Conservation (phyloP, 2,888 invertebrate genomes). For the Apotomis turbidana region DNA sequence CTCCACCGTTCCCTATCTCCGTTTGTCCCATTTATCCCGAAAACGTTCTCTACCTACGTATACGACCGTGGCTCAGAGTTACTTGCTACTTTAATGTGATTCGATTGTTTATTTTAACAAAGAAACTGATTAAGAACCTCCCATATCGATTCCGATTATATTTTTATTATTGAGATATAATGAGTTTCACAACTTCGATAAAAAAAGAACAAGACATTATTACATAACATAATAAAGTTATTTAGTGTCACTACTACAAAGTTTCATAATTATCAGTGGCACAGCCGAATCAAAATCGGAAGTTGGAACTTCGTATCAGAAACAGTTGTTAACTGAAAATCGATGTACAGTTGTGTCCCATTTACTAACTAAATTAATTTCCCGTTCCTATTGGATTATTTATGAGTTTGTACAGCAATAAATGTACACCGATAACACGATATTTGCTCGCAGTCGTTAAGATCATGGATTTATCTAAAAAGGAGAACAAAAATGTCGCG, state of each 20-base stretch:
- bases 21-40: constrained; percentile 64
- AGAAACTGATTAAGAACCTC: background rate
- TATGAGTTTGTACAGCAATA: constrained; percentile 81
- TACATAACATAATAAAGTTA: too few relatives aligned
- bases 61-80: constrained; percentile 3
- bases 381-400: constrained; percentile 78
- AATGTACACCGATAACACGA: constrained; percentile 79
- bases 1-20: constrained; percentile 62
- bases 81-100: constrained; percentile 25
- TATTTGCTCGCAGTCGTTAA: constrained; percentile 82
- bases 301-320: background rate
- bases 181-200: too few relatives aligned
- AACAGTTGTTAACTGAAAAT: too few relatives aligned
- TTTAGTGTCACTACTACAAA: too few relatives aligned
- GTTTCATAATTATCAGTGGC: too few relatives aligned
- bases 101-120: constrained; percentile 22
- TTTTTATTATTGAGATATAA: background rate
- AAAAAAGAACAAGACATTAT: too few relatives aligned
- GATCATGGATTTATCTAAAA: constrained; percentile 81
- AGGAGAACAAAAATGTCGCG: constrained; percentile 79
- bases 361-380: constrained; percentile 80
- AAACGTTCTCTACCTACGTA: constrained; percentile 36
- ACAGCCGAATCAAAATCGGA: background rate
- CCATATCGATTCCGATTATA: background rate
- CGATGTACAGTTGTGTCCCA: constrained; percentile 39